Conservation (phyloP, 2,797 vertebrate species). For the Xiphophorus birchmanni region DNA sequence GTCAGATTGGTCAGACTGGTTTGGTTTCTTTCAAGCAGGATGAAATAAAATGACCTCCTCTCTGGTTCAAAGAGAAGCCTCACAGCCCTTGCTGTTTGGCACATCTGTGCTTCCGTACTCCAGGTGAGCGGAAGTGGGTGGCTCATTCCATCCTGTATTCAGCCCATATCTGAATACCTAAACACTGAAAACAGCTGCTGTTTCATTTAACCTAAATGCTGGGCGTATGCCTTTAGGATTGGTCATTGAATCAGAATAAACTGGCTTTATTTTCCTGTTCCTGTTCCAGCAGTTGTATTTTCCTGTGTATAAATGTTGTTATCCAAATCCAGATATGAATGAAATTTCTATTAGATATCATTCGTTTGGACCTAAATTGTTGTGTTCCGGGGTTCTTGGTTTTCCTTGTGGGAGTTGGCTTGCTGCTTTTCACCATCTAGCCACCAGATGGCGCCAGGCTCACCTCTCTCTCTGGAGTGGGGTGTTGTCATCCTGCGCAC, state of each 20-base stretch:
- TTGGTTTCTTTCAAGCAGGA: not conserved
- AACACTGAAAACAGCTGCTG: not conserved
- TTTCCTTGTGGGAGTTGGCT: too few relatives aligned
- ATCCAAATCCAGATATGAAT: not conserved
- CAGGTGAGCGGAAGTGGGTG: not conserved
- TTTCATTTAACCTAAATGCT: not conserved
- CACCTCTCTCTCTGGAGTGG: too few relatives aligned
- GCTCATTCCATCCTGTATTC: not conserved
- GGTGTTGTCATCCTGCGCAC: too few relatives aligned
- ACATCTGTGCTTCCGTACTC: not conserved
- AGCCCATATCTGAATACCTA: not conserved
- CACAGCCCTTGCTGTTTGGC: not conserved
- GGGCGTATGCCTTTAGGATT: not conserved
- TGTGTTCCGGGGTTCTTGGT: too few relatives aligned
- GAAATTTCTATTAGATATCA: not conserved
- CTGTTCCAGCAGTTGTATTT: not conserved
- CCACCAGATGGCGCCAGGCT: too few relatives aligned
- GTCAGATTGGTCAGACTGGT: not conserved
- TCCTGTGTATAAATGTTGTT: not conserved
- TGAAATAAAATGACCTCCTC: not conserved
- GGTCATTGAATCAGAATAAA: not conserved
- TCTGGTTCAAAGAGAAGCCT: not conserved
- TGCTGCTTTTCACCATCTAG: too few relatives aligned
- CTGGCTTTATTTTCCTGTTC: not conserved
- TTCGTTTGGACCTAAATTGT: not conserved